These are phyloP conservation scores for Rallus limicola DNA, from an alignment of 2,113 vertebrate species.

Conservation along the genomic window DNA sequence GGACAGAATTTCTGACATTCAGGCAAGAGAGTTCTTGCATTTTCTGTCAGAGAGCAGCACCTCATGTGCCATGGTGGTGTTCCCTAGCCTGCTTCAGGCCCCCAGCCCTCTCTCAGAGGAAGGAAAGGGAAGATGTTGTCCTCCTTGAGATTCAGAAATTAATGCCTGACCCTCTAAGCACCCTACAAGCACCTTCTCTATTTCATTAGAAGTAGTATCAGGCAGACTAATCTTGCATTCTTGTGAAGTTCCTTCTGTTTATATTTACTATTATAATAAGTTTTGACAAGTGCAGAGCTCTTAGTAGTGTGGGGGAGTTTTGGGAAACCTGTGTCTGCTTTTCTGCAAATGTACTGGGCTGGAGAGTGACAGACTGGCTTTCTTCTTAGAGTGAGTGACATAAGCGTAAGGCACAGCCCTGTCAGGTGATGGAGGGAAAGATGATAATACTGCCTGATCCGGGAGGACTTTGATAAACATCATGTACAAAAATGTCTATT, in stretches of 20 bases:
- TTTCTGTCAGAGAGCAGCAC: background rate
- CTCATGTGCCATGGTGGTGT: fast-evolving
- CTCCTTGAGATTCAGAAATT: background rate
- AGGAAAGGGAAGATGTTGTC: background rate
- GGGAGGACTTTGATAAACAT: background rate
- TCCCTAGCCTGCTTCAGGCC: background rate
- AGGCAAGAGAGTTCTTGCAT: fast-evolving
- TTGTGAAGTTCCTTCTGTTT: slow-evolving; percentile 23
- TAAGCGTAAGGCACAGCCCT: background rate
- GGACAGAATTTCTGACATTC: background rate
- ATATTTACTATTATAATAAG: background rate
- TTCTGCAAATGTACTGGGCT: background rate
- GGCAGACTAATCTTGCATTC: background rate
- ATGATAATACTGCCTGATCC: background rate
- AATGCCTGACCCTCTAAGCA: background rate
- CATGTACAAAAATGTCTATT: background rate
- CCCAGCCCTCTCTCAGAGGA: background rate
- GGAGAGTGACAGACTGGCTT: background rate
- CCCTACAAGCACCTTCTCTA: background rate
- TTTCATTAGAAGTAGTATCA: background rate
- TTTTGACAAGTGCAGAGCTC: background rate
- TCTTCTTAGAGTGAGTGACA: background rate
- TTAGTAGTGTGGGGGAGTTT: background rate
- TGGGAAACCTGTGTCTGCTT: background rate
- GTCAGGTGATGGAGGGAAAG: background rate